Evolutionary conservation across 2,113 vertebrate genomes (phyloP), one percentile per base, ranked within the genome.

Genomic region (Bos indicus): DNA sequence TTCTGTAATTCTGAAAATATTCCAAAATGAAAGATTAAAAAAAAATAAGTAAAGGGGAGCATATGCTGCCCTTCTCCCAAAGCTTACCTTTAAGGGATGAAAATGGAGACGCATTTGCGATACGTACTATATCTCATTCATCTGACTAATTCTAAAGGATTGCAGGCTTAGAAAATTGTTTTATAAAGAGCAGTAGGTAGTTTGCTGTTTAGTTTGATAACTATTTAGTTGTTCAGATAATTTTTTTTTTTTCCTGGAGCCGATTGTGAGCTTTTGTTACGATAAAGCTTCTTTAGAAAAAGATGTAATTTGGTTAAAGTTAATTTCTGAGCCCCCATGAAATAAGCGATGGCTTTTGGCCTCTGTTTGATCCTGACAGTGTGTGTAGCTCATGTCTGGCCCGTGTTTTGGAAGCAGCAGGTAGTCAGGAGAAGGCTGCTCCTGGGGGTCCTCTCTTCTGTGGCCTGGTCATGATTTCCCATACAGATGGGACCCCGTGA

Each of bases 381-480:
- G 98, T 98, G 99, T 98, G 98, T 98, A 99, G 99, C 99, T 99
- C 98, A 99, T 99, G 99, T 99, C 99, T 99, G 99, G 99, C 99
- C 98, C 98, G 98, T 99, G 99, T 99, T 99, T 99, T 99, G 99
- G 99, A 99, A 99, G 98, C 99, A 99, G 99, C 99, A 99, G 99
- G 99, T 99, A 99, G 99, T 99, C 99, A 98, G 99, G 99, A 99
- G 99, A 98, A 99, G 99, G 99, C 99, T 99, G 99, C 99, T 99
- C 98, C 28, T 98, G 97, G 99, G 99, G 99, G 99, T 99, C 99
- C 99, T 99, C 98, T 99, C 99, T 98, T 99, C 99, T 99, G 99
- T 98, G 99, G 99, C 99, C 98, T 98, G 97, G 98, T 98, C 95
- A 97, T 99, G 99, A 99, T 99, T 97, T 99, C 99, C 98, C 99